These are phyloP conservation scores for Lepeophtheirus nordmannii DNA, from an alignment of 2,888 invertebrate genomes.

Conservation along the genomic window DNA sequence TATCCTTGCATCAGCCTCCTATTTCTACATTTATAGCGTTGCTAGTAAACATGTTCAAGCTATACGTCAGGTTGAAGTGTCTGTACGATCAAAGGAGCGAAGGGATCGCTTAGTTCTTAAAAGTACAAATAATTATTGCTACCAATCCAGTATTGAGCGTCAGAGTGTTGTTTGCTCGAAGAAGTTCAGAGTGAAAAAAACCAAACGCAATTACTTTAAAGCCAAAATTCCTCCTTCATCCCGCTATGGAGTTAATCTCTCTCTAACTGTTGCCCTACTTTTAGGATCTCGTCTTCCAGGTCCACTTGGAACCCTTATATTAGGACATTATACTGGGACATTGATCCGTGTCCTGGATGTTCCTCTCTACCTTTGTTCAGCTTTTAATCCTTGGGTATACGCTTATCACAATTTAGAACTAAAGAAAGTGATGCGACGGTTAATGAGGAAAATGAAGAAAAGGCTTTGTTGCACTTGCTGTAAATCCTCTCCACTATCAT, in stretches of 20 bases:
- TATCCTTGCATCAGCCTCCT: neutral
- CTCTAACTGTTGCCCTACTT: neutral
- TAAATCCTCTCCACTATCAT: neutral
- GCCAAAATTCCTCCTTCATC: neutral
- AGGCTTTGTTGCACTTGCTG: neutral
- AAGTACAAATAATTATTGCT: neutral
- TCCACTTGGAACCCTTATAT: neutral
- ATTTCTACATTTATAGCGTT: constrained; percentile 17
- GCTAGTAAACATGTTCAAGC: constrained; percentile 16
- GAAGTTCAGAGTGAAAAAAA: neutral
- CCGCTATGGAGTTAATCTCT: constrained; percentile 5
- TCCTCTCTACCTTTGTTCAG: constrained; percentile 1
- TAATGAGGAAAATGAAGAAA: neutral
- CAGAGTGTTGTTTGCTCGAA: neutral
- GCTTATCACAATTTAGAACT: constrained; percentile 21
- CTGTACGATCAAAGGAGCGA: neutral
- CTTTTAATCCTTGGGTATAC: constrained; percentile 19
- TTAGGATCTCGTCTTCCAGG: constrained; percentile 12
- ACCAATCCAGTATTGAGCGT: constrained; percentile 1
- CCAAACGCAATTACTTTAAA: neutral
- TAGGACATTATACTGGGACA: neutral
- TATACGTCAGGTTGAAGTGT: neutral
- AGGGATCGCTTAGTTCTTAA: neutral
- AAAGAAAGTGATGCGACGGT: constrained; percentile 9
- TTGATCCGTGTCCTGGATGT: neutral